Evolutionary conservation across 2,797 vertebrate species (phyloP), one percentile per base, ranked within the genome.

Genomic region (Calcarius lapponicus): DNA sequence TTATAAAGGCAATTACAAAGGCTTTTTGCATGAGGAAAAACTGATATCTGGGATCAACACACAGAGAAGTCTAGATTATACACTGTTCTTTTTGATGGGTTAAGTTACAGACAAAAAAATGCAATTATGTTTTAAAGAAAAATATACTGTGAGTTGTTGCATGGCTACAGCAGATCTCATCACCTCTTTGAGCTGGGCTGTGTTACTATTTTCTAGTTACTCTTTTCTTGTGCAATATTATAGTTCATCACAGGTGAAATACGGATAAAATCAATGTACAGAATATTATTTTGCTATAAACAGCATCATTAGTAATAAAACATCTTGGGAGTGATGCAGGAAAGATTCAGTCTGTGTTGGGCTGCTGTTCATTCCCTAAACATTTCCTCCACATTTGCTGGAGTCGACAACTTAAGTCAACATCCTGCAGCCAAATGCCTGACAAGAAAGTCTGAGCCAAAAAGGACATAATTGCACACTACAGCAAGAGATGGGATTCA

Each of bases 191-290:
- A 93, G 84, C 75, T 76, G 57, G 85, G 76, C 21, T 74, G 58
- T 76, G 57, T 85, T 93, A 86, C 85, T 79, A 51, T 94, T 92
- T 74, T 83, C 94, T 96, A 88, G 60, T 96, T 95, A 94, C 95
- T 97, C 91, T 90, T 90, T 96, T 88, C 75, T 89, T 90, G 87
- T 96, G 87, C 93, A 93, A 86, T 79, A 81, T 80, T 90, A 92
- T 62, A 86, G 56, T 40, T 97, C 73, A 66, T 90, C 85, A 93
- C 5, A 18, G 95, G 80, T 78, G 91, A 95, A 96, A 92, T 57
- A 96, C 2, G n/a, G 96, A 95, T 96, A 93, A 97, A 98, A 97
- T 94, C 95, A 81, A 95, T 79, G 94, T 78, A 94, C 66, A 97
- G 94, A 90, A 81, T 88, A 97, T 95, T 96, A 95, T 72, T 93